Percentiles rank a stretch among this genome's conserved stretches.
Conservation (phyloP, 2,888 invertebrate species). For the Trichogramma dendrolimi region DNA sequence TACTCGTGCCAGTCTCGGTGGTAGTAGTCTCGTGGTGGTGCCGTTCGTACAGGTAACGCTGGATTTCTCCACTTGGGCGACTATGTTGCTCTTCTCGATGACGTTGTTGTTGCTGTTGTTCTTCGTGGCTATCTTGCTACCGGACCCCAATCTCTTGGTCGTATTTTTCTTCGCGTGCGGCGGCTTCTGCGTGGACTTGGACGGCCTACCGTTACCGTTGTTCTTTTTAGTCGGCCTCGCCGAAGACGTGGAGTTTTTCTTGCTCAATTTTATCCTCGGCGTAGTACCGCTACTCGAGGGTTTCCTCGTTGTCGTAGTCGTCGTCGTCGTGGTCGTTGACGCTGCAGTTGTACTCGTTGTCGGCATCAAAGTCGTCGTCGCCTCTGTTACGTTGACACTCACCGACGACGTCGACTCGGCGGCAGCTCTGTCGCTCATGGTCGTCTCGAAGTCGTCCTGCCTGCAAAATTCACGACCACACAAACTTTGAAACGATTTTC, state of each 20-base stretch:
- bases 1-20: too few relatives aligned
- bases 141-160: too few relatives aligned
- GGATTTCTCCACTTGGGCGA: too few relatives aligned
- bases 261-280: conserved; percentile 5
- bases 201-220: too few relatives aligned
- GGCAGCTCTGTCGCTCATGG: background rate
- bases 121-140: too few relatives aligned
- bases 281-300: conserved; percentile 18
- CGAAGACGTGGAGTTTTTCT: background rate
- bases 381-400: background rate
- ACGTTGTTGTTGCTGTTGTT: too few relatives aligned
- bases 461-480: background rate
- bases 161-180: too few relatives aligned
- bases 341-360: background rate
- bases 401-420: conserved; percentile 23
- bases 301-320: conserved; percentile 30
- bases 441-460: conserved; percentile 7
- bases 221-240: background rate
- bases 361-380: conserved; percentile 7
- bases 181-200: too few relatives aligned
- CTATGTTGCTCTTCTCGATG: too few relatives aligned
- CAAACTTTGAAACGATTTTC: too few relatives aligned
- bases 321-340: conserved; percentile 19
- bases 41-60: too few relatives aligned
- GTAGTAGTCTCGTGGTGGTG: too few relatives aligned